Evolutionary conservation across 1,140 invertebrate genomes (phyloP).

Genomic region (Zaprionus camerounensis): DNA sequence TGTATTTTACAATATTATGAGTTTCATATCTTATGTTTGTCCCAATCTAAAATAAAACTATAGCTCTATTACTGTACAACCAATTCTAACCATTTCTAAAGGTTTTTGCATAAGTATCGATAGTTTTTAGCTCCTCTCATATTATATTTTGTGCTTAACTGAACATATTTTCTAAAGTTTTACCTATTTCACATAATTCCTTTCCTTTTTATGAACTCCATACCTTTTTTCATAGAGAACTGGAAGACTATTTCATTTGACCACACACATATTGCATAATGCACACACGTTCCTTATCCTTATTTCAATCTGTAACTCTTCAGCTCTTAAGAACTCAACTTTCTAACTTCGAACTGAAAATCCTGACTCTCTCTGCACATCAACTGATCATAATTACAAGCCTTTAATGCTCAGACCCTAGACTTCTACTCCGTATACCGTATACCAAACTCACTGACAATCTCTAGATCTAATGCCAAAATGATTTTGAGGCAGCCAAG

Average conservation of each 20-base stretch:
- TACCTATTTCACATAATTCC: too few species aligned
- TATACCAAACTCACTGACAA: background rate
- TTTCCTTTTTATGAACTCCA: too few species aligned
- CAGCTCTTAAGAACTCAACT: constrained; percentile 34
- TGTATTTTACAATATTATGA: too few species aligned
- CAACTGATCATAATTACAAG: constrained; percentile 59
- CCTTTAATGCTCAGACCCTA: constrained; percentile 50
- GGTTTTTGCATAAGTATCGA: too few species aligned
- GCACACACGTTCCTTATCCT: background rate
- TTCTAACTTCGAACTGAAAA: constrained; percentile 34
- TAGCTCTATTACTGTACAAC: background rate
- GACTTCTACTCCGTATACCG: constrained; percentile 28
- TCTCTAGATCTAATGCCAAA: background rate
- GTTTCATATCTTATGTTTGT: too few species aligned
- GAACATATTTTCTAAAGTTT: too few species aligned
- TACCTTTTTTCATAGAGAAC: background rate
- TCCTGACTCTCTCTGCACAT: constrained; percentile 52
- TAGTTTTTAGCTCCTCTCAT: too few species aligned
- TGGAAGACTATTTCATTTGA: constrained; percentile 7
- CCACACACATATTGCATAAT: constrained; percentile 71
- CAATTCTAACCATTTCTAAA: too few species aligned
- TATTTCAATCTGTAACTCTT: background rate
- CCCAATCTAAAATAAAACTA: too few species aligned
- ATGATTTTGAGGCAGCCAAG: constrained; percentile 51
- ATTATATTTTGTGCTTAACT: too few species aligned